A percentile compares a stretch with the other conserved stretches of the same genome.
phyloP scores from a whole-genome alignment of 37 sponge, comb jelly and placozoan genomes.

The Crambe crambe region DNA sequence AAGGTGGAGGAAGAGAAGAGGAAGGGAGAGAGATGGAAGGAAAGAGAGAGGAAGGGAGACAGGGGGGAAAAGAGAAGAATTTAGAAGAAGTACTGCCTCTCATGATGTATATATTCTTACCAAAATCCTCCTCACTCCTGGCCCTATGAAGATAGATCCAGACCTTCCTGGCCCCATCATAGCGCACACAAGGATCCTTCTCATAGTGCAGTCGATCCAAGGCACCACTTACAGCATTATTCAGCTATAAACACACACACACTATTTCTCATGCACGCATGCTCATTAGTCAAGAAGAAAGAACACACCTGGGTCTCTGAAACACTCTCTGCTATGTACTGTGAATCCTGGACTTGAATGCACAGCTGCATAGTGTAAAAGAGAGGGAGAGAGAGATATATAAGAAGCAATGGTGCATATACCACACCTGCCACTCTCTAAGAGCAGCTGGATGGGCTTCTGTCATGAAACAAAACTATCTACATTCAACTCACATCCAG shows the following conservation, averaged over 20 bases:
- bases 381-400: background rate
- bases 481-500: slow-evolving; percentile 78
- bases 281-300: background rate
- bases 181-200: slow-evolving; percentile 95
- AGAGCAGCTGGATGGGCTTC: no score
- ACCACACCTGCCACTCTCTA: no score
- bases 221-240: slow-evolving; percentile 94
- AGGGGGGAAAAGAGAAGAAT: background rate
- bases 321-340: slow-evolving; percentile 56
- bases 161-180: slow-evolving; percentile 83
- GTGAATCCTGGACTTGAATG: slow-evolving; percentile 76
- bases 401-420: no score
- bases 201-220: slow-evolving; percentile 93
- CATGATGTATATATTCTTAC: slow-evolving; percentile 23
- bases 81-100: background rate
- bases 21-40: no score
- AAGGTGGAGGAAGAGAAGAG: background rate
- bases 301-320: slow-evolving; percentile 66
- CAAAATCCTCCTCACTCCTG: slow-evolving; percentile 85
- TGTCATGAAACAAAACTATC: no score
- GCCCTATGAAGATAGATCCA: slow-evolving; percentile 93
- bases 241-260: slow-evolving; percentile 35
- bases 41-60: no score
- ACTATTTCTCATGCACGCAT: background rate
- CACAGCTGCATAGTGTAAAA: slow-evolving; percentile 36